Base-by-base conservation (phyloP, 2,113 vertebrate genomes). In the Carlito syrichta region DNA sequence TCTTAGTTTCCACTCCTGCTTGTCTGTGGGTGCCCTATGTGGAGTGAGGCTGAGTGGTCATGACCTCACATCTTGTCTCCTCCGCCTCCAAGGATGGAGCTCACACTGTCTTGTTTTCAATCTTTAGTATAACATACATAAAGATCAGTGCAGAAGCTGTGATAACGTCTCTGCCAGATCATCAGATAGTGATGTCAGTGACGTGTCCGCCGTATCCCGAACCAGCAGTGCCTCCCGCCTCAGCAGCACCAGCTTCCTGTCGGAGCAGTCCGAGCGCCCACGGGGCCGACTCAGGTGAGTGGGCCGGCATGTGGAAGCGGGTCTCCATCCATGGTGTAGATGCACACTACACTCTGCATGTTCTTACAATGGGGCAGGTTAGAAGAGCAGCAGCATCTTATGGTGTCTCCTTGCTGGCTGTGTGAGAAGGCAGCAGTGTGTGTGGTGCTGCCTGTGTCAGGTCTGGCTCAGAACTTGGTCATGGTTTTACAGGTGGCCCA, bases 181-280 rank as follows among this genome's bases (percentile, higher is more conserved):
- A 74, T 99, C 99, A 81, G 99, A 99, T 98, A 99, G 99, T n/a
- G 99, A 99, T 94, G 99, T 99, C 98, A 99, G 99, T 90, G 99
- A 99, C 69, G 99, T 98, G 98, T 99, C 99, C 45, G 99, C 99
- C 98, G 98, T 99, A 98, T 99, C 99, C 97, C 98, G 99, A 89
- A 99, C 99, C 99, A 99, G 99, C 99, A 99, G 99, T 99, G 99
- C 99, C 99, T 99, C 99, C 93, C 99, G 99, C 98, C 99, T 99
- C 98, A 99, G 99, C 98, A 99, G 99, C 99, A 99, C 99, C 98
- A 99, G 99, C 98, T 99, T 99, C 99, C 99, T 99, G 99, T 99
- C 99, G 60, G 99, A 99, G 98, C 99, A 99, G 97, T 99, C 99
- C 89, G 99, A 99, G 96, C 99, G 99, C 89, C 99, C 99, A 45